Evolutionary conservation across 2,113 vertebrate genomes (phyloP), one percentile per base, ranked within the genome.

Genomic region (Proteles cristata): DNA sequence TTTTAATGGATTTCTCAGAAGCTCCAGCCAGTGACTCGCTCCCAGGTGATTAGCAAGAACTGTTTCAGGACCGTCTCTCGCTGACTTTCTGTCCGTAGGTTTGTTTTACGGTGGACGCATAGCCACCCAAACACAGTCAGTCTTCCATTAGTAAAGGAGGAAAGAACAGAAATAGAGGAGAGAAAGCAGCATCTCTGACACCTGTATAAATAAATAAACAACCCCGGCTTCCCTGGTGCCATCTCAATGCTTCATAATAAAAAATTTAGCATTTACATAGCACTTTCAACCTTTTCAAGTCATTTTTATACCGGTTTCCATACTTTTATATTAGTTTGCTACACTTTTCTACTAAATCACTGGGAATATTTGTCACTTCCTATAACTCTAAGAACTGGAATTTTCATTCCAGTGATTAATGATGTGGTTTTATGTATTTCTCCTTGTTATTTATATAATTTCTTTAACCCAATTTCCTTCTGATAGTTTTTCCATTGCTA

Each of bases 381-480:
- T 69, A 17, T 17, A 50, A 79, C 88, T 69, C 11, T 17, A 50
- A 79, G 96, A 83, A 35, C 35, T 65, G 73, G 90, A 65, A 87
- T 65, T 83, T 97, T 85, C n/a, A n/a, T 65, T 83, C 89, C 74
- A 15, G 69, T 94, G 95, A 97, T 92, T 86, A 90, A 96, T 89
- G 81, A 33, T 69, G 26, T 65, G 55, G 6, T 83, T 96, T 50
- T 92, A 87, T 87, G 4, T 63, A 76, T 86, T 92, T 89, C 35
- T 95, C 43, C 31, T 77, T 94, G 93, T 82, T 92, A 76, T 80
- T 84, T 93, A 58, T 87, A 66, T 79, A 58, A 93, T 92, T 93
- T 87, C 92, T 94, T 94, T 93, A 95, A 86, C 86, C 69, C n/a
- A 84, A n/a, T 94, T 96, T 97, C 69, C 19, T 93, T 93, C 82